phyloP scores from a whole-genome alignment of 64 coral and sea anemone species.

The Actinia tenebrosa region DNA sequence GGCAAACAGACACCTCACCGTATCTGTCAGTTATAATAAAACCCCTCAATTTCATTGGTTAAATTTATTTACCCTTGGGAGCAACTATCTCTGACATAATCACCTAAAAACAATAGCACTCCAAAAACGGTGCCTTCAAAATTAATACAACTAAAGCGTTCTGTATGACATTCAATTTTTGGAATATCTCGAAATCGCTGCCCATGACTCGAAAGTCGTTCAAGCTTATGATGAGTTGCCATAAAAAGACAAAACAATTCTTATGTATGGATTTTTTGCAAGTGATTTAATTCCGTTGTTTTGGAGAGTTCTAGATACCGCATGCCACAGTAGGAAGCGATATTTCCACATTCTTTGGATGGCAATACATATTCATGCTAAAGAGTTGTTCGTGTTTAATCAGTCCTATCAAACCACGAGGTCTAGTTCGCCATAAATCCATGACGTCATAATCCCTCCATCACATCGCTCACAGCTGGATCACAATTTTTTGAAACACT shows the following conservation, averaged over 20 bases:
- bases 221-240: background rate
- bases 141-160: background rate
- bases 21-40: background rate
- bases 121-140: background rate
- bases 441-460: background rate
- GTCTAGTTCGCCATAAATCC: background rate
- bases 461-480: background rate
- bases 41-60: constrained; percentile 14
- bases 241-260: background rate
- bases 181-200: background rate
- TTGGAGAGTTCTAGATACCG: background rate
- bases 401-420: background rate
- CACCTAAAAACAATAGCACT: background rate
- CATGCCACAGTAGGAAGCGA: background rate
- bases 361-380: background rate
- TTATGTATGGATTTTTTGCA: background rate
- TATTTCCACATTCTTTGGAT: background rate
- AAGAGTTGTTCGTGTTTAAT: background rate
- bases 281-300: background rate
- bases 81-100: background rate
- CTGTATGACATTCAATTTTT: background rate
- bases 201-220: background rate
- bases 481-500: background rate
- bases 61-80: constrained; percentile 49
- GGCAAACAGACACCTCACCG: background rate